Evolutionary conservation across 2,888 invertebrate species (phyloP).

Genomic region (Lasioglossum morio): DNA sequence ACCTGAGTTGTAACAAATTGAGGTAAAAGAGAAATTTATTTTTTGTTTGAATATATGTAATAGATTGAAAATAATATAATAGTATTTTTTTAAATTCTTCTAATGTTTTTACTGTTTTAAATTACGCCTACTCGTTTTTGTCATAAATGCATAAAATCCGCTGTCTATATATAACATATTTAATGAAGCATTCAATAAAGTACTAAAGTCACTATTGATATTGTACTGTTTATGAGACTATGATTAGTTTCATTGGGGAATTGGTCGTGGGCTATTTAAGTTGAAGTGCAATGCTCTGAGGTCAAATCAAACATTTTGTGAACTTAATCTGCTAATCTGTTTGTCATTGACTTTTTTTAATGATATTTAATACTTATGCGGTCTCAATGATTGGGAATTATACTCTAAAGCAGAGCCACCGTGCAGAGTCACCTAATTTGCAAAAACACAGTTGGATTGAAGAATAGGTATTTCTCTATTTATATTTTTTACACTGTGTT

Average conservation of each 20-base stretch:
- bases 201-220: neutral
- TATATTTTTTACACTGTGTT: conserved; percentile 1
- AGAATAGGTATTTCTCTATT: conserved; percentile 3
- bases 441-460: neutral
- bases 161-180: neutral
- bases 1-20: too few species aligned
- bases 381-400: neutral
- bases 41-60: too few species aligned
- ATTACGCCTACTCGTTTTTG: too few species aligned
- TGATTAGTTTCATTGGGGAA: neutral
- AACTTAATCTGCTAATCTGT: neutral
- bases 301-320: neutral
- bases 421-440: neutral
- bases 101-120: too few species aligned
- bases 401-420: neutral
- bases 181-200: neutral
- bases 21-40: too few species aligned
- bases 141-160: too few species aligned
- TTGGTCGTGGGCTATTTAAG: neutral
- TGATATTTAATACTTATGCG: neutral
- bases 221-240: neutral
- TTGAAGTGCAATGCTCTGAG: neutral
- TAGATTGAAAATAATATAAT: too few species aligned
- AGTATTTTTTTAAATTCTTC: too few species aligned
- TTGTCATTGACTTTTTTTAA: neutral